Evolutionary conservation across 92 coral and sea anemone species (phyloP), one percentile per base, ranked within the genome.

Genomic region (Siderastrea radians): DNA sequence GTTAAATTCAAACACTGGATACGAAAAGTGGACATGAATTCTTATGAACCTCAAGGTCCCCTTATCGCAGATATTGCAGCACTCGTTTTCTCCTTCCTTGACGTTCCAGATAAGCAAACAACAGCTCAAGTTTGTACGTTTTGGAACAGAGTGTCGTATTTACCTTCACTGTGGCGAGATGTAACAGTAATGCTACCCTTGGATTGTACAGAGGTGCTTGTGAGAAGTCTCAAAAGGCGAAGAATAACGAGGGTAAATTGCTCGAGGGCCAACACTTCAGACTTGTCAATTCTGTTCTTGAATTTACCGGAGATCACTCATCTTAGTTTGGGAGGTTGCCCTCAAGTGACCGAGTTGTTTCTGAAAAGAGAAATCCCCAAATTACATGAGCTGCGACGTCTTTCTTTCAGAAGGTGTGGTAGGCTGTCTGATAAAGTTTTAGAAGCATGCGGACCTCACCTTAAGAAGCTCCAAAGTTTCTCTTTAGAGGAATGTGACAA

Each of bases 61-160:
- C 88, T 96, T 14, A 96, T 96, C 64, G 92, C 99, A 19, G 99
- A 96, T 68, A 78, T 95, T 54, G 98, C 99, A 17, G 94, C 91
- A 17, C 94, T 90, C 66, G 96, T 96, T 10, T 96, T 96, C 78
- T 89, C 95, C 67, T 96, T 95, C 69, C 90, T 96, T 58, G 88
- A 87, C 84, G 74, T 88, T 12, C 17, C 89, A 57, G 95, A 93
- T 45, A 95, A 95, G 82, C 99, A 96, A 84, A 80, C 63, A 72
- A 94, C 92, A 9, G 99, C 99, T 43, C 92, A 61, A 55, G 99
- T 96, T 26, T 96, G 99, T 68, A 94, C 84, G 48, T 79, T 92
- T 72, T 96, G 99, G 99, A 87, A 89, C 62, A 90, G 84, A 16
- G 91, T 95, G 53, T 90, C 94, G 9, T 95, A 96, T 59, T 68